Conservation (phyloP, 2,888 invertebrate species). For the Drosophila diplacantha region DNA sequence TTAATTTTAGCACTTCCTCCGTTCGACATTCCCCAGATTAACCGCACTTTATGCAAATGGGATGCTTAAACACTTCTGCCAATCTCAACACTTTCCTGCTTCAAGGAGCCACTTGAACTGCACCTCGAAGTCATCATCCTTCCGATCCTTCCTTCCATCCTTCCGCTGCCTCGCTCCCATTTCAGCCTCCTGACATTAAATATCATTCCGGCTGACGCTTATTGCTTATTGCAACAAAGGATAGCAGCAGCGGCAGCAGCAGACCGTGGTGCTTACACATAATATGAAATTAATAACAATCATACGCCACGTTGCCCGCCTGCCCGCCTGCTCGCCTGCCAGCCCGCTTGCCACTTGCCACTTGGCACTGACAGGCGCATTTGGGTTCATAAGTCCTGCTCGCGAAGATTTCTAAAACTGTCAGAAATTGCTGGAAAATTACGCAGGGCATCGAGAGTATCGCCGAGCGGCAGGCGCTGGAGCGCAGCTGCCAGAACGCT, state of each 20-base stretch:
- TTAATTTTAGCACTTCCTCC: constrained; percentile 18
- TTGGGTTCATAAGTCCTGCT: constrained; percentile 65
- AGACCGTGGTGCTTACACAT: constrained; percentile 48
- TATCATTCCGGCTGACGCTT: constrained; percentile 68
- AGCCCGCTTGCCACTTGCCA: constrained; percentile 27
- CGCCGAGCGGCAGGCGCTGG: constrained; percentile 41
- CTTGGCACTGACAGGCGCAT: constrained; percentile 71
- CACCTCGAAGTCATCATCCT: constrained; percentile 31
- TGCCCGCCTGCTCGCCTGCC: constrained; percentile 43
- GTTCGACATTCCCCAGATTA: constrained; percentile 21
- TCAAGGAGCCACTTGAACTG: constrained; percentile 38
- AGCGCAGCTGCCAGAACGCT: constrained; percentile 71
- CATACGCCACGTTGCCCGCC: constrained; percentile 65
- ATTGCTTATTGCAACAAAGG: constrained; percentile 63
- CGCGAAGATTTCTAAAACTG: constrained; percentile 70
- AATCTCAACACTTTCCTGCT: constrained; percentile 35
- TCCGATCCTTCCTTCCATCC: constrained; percentile 2
- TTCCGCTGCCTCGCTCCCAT: constrained; percentile 10
- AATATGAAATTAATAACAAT: constrained; percentile 71
- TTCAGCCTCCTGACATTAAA: constrained; percentile 55
- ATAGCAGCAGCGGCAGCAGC: constrained; percentile 6
- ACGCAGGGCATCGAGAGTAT: constrained; percentile 47
- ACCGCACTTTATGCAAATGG: constrained; percentile 38
- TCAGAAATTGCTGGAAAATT: constrained; percentile 72
- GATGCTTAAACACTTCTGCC: constrained; percentile 25